Conservation (phyloP, 2,888 invertebrate species). For the Xanthostigma xanthostigma region DNA sequence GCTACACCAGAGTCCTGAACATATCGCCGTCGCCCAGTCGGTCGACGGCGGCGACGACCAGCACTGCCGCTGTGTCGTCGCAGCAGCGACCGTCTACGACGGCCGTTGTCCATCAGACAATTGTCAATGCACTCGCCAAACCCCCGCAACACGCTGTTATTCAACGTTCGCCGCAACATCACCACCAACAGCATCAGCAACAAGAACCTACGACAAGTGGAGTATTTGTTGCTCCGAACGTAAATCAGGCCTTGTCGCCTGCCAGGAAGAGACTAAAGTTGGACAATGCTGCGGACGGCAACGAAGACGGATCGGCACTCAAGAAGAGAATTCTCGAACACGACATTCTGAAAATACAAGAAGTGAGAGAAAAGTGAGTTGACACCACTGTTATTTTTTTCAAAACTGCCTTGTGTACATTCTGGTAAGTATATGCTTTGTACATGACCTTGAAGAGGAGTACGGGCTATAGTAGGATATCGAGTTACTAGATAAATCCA, state of each 20-base stretch:
- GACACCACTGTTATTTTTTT: too few relatives aligned
- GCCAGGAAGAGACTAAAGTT: slow-evolving; percentile 32
- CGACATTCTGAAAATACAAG: slow-evolving; percentile 51
- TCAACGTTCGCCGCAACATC: slow-evolving; percentile 6
- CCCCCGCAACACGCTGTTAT: slow-evolving; percentile 14
- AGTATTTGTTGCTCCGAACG: slow-evolving; percentile 12
- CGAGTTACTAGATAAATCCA: too few relatives aligned
- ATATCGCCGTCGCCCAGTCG: slow-evolving; percentile 26
- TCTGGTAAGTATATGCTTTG: too few relatives aligned
- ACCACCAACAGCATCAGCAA: slow-evolving; percentile 16
- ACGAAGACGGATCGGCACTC: slow-evolving; percentile 36
- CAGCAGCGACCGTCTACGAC: neutral
- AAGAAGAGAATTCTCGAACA: slow-evolving; percentile 56
- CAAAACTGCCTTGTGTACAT: too few relatives aligned
- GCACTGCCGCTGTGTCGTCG: slow-evolving; percentile 25
- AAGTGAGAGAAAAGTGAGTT: slow-evolving; percentile 47
- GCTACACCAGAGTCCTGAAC: slow-evolving; percentile 36
- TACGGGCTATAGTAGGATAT: too few relatives aligned
- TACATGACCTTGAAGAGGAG: too few relatives aligned
- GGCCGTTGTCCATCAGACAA: slow-evolving; percentile 21
- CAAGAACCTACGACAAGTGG: slow-evolving; percentile 11
- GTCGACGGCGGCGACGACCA: slow-evolving; percentile 22
- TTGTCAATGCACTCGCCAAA: slow-evolving; percentile 27
- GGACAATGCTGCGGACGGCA: slow-evolving; percentile 26
- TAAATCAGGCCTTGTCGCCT: slow-evolving; percentile 23